phyloP scores from a whole-genome alignment of 2,797 vertebrate species.

The Luscinia megarhynchos region DNA sequence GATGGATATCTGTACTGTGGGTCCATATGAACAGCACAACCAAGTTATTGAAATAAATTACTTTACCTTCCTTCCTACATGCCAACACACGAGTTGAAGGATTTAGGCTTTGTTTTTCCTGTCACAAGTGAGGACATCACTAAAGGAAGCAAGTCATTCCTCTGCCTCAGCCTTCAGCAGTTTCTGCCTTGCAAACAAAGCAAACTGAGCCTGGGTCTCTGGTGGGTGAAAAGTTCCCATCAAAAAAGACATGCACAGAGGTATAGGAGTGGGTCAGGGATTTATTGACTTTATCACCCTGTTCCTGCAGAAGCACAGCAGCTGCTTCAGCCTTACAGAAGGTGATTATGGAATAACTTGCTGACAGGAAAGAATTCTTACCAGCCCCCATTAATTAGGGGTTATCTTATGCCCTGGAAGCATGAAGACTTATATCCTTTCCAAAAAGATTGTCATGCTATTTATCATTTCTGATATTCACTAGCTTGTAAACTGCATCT shows the following conservation, averaged over 20 bases:
- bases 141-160: not conserved
- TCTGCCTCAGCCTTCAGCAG: not conserved
- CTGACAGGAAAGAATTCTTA: constrained; percentile 52
- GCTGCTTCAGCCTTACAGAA: constrained; percentile 38
- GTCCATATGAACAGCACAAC: not conserved
- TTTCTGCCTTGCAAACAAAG: not conserved
- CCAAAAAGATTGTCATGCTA: constrained; percentile 15
- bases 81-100: not conserved
- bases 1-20: accelerated
- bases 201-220: not conserved
- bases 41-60: not conserved
- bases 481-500: not conserved
- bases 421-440: constrained; percentile 51
- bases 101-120: not conserved
- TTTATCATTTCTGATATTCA: constrained; percentile 23
- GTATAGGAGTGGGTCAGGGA: not conserved
- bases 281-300: not conserved
- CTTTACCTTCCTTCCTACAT: not conserved
- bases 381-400: constrained; percentile 58
- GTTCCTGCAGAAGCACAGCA: constrained; percentile 13
- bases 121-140: not conserved
- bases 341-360: constrained; percentile 60
- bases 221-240: not conserved
- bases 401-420: constrained; percentile 55
- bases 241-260: not conserved